A percentile compares a stretch with the other conserved stretches of the same genome.
phyloP scores from a whole-genome alignment of 2,113 vertebrate genomes.

The Arothron firmamentum region DNA sequence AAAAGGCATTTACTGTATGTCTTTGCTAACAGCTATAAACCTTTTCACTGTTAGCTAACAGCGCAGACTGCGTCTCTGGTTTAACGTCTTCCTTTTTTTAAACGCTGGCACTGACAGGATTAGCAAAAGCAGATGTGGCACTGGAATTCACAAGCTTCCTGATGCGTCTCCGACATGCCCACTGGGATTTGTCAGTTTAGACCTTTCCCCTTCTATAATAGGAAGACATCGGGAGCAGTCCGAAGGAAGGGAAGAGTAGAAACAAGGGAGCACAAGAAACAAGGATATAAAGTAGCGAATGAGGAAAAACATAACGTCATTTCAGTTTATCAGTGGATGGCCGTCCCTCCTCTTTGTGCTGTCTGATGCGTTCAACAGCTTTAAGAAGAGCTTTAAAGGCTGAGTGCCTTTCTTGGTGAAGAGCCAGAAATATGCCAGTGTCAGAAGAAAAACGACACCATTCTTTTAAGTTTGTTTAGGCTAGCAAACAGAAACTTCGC shows the following conservation, averaged over 20 bases:
- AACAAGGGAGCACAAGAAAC: neutral
- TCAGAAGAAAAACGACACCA: slow-evolving; percentile 37
- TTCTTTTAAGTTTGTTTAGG: slow-evolving; percentile 47
- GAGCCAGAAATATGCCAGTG: slow-evolving; percentile 45
- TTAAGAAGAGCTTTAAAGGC: slow-evolving; percentile 32
- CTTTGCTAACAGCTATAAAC: slow-evolving; percentile 40
- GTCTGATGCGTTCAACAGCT: slow-evolving; percentile 21
- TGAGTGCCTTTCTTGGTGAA: slow-evolving; percentile 3
- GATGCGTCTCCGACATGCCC: slow-evolving; percentile 55
- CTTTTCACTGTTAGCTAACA: slow-evolving; percentile 41
- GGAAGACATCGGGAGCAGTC: slow-evolving; percentile 34
- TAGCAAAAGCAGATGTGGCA: slow-evolving; percentile 3
- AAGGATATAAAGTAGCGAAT: neutral
- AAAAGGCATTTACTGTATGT: slow-evolving; percentile 10
- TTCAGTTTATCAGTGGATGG: slow-evolving; percentile 11
- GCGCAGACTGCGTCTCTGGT: slow-evolving; percentile 16
- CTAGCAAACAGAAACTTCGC: slow-evolving; percentile 26
- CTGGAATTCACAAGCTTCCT: slow-evolving; percentile 64
- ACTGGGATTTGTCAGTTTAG: slow-evolving; percentile 53
- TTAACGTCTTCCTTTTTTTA: slow-evolving; percentile 12
- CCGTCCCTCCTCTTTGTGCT: slow-evolving; percentile 6
- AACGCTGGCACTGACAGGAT: slow-evolving; percentile 11
- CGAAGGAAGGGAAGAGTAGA: neutral
- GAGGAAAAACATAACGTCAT: neutral
- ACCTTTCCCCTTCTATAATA: slow-evolving; percentile 46